These are phyloP conservation scores for Conistra vaccinii DNA, from an alignment of 2,888 invertebrate genomes.

Conservation along the genomic window DNA sequence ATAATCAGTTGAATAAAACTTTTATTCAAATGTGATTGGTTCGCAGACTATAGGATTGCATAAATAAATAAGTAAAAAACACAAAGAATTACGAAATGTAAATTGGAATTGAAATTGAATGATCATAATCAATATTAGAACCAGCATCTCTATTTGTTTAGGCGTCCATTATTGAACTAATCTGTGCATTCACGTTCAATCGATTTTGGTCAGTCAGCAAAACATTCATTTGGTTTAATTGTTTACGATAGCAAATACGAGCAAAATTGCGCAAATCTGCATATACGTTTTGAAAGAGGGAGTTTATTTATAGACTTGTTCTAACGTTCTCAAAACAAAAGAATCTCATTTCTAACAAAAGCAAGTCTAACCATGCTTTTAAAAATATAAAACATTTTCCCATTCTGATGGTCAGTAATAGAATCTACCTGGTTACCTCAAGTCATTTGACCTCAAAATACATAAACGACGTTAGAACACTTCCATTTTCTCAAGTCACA, in stretches of 20 bases:
- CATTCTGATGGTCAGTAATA: not conserved
- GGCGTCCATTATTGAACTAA: not conserved
- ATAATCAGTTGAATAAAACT: too few species aligned
- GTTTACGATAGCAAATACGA: conserved; percentile 3
- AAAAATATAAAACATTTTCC: not conserved
- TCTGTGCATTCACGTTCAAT: not conserved
- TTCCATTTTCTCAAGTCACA: conserved; percentile 38
- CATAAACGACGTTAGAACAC: conserved; percentile 1
- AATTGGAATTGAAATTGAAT: too few species aligned
- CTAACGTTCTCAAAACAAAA: too few species aligned
- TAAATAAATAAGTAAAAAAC: too few species aligned
- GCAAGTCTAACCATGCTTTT: too few species aligned
- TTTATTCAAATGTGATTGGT: not conserved
- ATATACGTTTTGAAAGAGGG: not conserved
- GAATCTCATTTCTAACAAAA: too few species aligned
- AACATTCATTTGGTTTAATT: not conserved
- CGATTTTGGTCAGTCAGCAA: not conserved
- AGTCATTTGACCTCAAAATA: conserved; percentile 7
- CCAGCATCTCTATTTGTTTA: not conserved
- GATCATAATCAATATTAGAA: too few species aligned
- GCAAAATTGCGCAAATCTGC: not conserved
- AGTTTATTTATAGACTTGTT: too few species aligned
- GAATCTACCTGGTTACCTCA: not conserved
- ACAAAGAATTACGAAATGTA: too few species aligned
- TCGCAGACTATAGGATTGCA: not conserved